Evolutionary conservation across 2,797 vertebrate genomes (phyloP).

Genomic region (Bradypodion pumilum): DNA sequence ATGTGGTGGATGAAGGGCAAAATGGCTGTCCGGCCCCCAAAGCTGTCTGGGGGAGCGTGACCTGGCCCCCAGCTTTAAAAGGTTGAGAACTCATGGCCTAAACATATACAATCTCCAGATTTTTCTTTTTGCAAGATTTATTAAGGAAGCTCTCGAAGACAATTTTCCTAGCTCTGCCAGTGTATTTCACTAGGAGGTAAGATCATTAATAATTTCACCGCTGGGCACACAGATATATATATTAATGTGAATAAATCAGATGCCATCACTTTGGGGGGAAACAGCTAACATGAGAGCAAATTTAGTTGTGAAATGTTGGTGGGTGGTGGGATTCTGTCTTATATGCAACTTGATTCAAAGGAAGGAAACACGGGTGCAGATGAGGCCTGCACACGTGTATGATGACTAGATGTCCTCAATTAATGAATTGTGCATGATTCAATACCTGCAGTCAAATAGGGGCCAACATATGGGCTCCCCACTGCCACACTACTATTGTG

Average conservation of each 20-base stretch:
- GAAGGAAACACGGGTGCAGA: background rate
- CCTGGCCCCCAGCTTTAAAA: too few relatives aligned
- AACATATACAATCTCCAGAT: conserved; percentile 50
- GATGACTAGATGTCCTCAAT: background rate
- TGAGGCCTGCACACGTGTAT: background rate
- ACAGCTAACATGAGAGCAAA: background rate
- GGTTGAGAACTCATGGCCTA: conserved; percentile 46
- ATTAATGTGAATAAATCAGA: conserved; percentile 47
- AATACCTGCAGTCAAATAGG: background rate
- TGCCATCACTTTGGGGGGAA: conserved; percentile 16
- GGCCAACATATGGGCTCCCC: background rate
- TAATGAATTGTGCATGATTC: background rate
- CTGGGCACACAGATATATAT: conserved; percentile 16
- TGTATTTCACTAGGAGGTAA: conserved; percentile 53
- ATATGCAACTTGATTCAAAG: background rate
- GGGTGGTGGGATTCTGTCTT: background rate
- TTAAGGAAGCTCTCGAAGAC: conserved; percentile 57
- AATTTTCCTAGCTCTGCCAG: conserved; percentile 37
- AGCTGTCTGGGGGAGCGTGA: too few relatives aligned
- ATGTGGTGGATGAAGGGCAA: too few relatives aligned
- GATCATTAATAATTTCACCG: conserved; percentile 57
- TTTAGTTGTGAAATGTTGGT: background rate
- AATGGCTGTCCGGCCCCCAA: too few relatives aligned
- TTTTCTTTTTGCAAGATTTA: conserved; percentile 53
- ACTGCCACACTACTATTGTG: background rate